Percentiles rank a stretch among this genome's conserved stretches.
phyloP scores from a whole-genome alignment of 2,888 invertebrate species.

The Oscheius onirici region DNA sequence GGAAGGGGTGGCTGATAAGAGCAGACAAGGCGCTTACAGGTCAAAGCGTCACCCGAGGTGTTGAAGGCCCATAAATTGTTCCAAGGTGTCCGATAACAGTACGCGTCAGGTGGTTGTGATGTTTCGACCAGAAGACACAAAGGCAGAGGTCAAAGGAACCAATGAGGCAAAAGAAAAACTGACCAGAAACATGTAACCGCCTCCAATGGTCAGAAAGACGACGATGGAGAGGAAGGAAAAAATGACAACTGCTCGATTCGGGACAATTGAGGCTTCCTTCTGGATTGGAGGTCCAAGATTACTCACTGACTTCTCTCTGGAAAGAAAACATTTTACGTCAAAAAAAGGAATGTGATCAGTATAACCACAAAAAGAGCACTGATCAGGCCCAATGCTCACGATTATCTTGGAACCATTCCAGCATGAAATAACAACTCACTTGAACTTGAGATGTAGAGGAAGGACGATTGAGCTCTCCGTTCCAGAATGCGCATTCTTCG shows the following conservation, averaged over 20 bases:
- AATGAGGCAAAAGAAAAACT: background rate
- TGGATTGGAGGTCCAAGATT: conserved; percentile 25
- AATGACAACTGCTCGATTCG: conserved; percentile 16
- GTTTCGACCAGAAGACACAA: background rate
- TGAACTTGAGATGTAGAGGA: conserved; percentile 22
- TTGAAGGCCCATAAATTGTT: conserved; percentile 7
- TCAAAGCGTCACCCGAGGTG: background rate
- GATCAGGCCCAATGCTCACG: background rate
- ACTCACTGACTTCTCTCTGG: conserved; percentile 19
- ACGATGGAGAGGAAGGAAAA: conserved; percentile 3
- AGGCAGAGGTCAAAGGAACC: background rate
- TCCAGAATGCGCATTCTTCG: background rate
- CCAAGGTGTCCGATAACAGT: conserved; percentile 3
- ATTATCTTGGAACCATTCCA: background rate
- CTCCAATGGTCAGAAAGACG: conserved; percentile 3
- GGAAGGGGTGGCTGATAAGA: conserved; percentile 8
- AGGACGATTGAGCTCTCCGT: conserved; percentile 12
- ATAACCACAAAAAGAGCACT: background rate
- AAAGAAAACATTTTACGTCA: conserved; percentile 1
- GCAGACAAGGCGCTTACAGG: background rate
- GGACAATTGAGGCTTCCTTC: conserved; percentile 1
- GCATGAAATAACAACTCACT: background rate
- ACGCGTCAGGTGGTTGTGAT: background rate
- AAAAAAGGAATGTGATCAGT: conserved; percentile 4
- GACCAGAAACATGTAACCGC: conserved; percentile 22